These are phyloP conservation scores for Platichthys flesus DNA, from an alignment of 2,113 vertebrate genomes.

Conservation along the genomic window DNA sequence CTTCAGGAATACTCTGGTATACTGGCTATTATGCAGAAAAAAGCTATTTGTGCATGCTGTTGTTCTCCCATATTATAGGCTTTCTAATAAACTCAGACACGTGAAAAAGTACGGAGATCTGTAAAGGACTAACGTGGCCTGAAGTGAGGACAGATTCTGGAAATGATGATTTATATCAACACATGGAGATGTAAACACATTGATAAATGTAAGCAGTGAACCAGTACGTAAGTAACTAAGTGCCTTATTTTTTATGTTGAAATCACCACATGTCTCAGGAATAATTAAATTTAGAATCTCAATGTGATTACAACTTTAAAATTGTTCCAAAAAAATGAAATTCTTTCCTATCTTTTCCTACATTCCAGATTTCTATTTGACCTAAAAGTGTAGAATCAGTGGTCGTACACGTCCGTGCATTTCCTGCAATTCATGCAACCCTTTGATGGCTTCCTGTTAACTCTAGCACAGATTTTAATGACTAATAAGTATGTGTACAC, in stretches of 20 bases:
- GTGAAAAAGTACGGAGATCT: neutral
- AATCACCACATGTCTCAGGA: too few species aligned
- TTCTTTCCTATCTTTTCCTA: neutral
- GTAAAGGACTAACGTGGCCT: neutral
- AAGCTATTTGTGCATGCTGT: constrained; percentile 15
- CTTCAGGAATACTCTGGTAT: constrained; percentile 55
- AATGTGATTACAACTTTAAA: neutral
- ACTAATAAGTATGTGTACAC: neutral
- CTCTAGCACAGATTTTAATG: neutral
- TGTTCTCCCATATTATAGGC: neutral
- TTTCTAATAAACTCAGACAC: neutral
- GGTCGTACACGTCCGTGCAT: neutral
- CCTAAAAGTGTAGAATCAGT: neutral
- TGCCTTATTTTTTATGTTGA: too few species aligned
- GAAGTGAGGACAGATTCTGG: neutral
- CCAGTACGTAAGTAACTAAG: too few species aligned
- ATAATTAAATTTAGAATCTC: neutral
- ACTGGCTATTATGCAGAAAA: constrained; percentile 19
- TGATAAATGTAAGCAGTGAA: too few species aligned
- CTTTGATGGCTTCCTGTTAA: neutral
- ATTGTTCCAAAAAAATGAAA: neutral
- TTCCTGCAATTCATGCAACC: neutral
- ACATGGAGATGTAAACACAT: too few species aligned
- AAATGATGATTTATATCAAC: too few species aligned
- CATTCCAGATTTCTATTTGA: neutral